Conservation (phyloP, 2,113 vertebrate species). For the Carassius gibelio region DNA sequence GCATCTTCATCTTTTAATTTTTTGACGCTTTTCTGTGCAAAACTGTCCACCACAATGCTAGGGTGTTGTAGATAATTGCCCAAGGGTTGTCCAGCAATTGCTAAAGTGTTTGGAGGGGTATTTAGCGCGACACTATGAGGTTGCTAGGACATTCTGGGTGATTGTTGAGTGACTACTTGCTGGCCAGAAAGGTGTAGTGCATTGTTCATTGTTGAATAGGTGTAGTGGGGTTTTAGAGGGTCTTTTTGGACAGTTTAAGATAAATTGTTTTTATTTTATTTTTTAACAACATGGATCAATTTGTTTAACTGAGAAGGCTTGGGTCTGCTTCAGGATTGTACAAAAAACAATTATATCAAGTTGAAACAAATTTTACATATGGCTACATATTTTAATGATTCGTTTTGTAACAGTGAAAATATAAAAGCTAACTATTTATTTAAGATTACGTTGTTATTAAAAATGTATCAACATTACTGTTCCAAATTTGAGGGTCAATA, state of each 20-base stretch:
- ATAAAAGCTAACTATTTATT: too few species aligned
- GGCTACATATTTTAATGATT: too few species aligned
- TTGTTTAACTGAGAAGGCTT: background rate
- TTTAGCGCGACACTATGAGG: background rate
- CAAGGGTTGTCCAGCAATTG: background rate
- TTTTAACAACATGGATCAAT: background rate
- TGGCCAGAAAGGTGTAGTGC: background rate
- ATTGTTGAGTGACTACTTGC: background rate
- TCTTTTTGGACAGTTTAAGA: background rate
- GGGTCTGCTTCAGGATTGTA: background rate
- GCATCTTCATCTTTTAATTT: background rate
- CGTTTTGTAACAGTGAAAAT: too few species aligned
- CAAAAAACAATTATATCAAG: background rate
- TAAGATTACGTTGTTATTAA: too few species aligned
- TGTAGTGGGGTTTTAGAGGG: background rate
- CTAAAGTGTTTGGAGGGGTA: background rate
- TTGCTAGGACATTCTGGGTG: background rate
- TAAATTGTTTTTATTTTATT: background rate
- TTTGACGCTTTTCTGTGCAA: background rate
- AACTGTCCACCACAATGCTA: background rate
- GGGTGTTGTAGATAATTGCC: background rate
- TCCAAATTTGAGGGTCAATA: too few species aligned
- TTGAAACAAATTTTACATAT: background rate
- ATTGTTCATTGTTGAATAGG: background rate
- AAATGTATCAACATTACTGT: too few species aligned